Evolutionary conservation across 2,888 invertebrate species (phyloP), one percentile per base, ranked within the genome.

Genomic region (Ditula angustiorana): DNA sequence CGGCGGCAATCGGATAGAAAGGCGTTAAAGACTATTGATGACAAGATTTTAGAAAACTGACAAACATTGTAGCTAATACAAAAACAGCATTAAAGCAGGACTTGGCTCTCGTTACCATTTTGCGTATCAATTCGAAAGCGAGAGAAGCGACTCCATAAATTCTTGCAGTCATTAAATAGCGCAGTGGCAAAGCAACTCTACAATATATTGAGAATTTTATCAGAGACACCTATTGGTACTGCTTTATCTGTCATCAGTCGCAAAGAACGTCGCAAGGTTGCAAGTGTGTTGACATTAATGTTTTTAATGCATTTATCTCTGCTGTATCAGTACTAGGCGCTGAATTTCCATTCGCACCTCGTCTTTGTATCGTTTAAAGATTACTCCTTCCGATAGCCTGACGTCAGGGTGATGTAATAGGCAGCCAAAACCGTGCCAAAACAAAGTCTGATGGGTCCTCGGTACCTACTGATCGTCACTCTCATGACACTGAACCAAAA

Each of bases 231-330:
- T 59, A 58, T 64, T 19, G 44, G 37, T 88, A 87, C 85, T 86
- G 86, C 86, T 90, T 90, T 91, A 92, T 92, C 91, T 88, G 90
- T 86, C 87, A 82, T 79, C 81, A 87, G 85, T 88, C 83, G 82
- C 87, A 88, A 88, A 91, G 92, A 91, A 83, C 91, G 81, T 82
- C 83, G 91, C 89, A 92, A 92, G 92, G 92, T 92, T 92, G 91
- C 82, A 85, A 88, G 91, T 88, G 87, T 91, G 88, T 91, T 91
- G 92, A 92, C 92, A 87, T 83, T 86, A 81, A 79, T 88, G 84
- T 87, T 85, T 86, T 87, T 85, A 88, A 88, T 88, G 87, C 80
- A 78, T 86, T 87, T 90, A 90, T 89, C 88, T 84, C 78, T 82
- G 81, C 80, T 85, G 86, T 87, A 87, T 86, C 85, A n/a, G 76